Conservation (phyloP, 2,797 vertebrate genomes). For the Trachops cirrhosus region DNA sequence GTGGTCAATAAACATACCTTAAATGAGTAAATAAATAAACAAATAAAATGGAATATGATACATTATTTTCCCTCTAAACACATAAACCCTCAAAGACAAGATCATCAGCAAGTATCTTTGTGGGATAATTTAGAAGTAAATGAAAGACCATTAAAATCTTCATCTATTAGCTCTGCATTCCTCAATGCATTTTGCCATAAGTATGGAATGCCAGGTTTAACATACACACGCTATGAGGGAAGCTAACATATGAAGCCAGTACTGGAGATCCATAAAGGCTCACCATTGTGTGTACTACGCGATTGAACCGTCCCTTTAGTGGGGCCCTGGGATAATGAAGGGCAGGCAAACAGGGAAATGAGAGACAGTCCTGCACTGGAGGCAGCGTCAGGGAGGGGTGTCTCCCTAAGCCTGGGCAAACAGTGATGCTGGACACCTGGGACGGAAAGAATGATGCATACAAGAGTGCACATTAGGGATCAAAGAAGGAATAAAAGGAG, state of each 20-base stretch:
- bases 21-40: neutral
- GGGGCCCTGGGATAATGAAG: neutral
- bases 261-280: neutral
- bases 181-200: neutral
- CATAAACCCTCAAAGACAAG: neutral
- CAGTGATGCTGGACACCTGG: neutral
- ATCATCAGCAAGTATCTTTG: neutral
- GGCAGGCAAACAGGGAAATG: neutral
- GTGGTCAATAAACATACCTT: neutral
- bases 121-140: neutral
- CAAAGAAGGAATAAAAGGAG: neutral
- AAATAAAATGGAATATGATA: neutral
- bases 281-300: neutral
- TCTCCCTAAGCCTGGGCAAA: neutral
- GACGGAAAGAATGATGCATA: neutral
- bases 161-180: neutral
- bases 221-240: neutral
- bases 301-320: neutral
- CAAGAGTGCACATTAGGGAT: neutral
- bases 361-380: neutral
- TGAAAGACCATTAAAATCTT: neutral
- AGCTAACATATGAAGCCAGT: neutral
- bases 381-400: neutral
- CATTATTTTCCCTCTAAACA: slow-evolving; percentile 18
- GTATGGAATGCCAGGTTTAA: neutral